Conservation (phyloP, 37 sponge, comb jelly and placozoan species). For the Theonella swinhoei region DNA sequence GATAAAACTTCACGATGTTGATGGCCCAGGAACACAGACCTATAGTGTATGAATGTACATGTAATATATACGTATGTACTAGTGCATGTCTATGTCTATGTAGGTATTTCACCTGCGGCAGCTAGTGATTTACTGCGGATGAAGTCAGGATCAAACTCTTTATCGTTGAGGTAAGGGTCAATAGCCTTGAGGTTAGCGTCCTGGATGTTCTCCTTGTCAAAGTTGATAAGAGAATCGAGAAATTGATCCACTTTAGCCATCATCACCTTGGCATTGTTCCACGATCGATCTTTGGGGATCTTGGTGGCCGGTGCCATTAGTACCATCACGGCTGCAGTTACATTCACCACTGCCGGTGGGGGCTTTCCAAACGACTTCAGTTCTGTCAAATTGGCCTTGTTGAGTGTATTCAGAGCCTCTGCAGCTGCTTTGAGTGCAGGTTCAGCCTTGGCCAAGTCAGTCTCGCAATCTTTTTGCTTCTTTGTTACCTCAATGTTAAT, state of each 20-base stretch:
- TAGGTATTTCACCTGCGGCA: too few relatives aligned
- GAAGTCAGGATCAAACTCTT: slow-evolving; percentile 92
- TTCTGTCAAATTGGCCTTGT: slow-evolving; percentile 96
- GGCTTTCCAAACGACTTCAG: slow-evolving; percentile 98
- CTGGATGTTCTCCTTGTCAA: slow-evolving; percentile 96
- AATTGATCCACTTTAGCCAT: slow-evolving; percentile 95
- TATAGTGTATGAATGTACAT: neutral
- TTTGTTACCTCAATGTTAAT: slow-evolving; percentile 88
- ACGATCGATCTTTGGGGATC: slow-evolving; percentile 95
- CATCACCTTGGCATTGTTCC: slow-evolving; percentile 86
- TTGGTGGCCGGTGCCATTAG: slow-evolving; percentile 81
- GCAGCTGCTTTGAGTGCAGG: slow-evolving; percentile 94
- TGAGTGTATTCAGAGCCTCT: slow-evolving; percentile 93
- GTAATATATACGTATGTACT: neutral
- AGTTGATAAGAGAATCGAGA: slow-evolving; percentile 85
- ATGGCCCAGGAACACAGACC: slow-evolving; percentile 96
- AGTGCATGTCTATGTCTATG: neutral
- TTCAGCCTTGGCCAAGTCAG: slow-evolving; percentile 94
- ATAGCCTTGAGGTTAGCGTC: slow-evolving; percentile 88
- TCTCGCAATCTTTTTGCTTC: slow-evolving; percentile 93
- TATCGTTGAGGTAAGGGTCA: slow-evolving; percentile 79
- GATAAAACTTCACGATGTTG: slow-evolving; percentile 94
- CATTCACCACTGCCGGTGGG: slow-evolving; percentile 93
- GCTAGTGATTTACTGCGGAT: slow-evolving; percentile 89
- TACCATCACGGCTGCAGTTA: slow-evolving; percentile 94